Evolutionary conservation across 2,797 vertebrate genomes (phyloP).

Genomic region (Leptodactylus fallax): DNA sequence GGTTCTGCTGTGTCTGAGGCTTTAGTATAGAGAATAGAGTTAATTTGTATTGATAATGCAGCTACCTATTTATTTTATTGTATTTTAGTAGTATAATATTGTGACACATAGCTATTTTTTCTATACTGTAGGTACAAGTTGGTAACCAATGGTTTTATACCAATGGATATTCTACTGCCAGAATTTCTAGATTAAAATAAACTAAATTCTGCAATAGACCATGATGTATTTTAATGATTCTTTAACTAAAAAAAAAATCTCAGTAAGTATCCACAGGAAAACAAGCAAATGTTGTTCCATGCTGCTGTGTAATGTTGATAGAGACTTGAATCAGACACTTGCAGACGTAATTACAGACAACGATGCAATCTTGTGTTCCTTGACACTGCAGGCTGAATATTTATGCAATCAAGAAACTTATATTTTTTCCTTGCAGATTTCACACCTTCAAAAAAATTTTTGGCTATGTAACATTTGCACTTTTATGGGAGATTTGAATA

Average conservation of each 20-base stretch:
- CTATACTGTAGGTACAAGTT: too few species aligned
- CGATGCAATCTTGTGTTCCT: not conserved
- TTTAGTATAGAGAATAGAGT: too few species aligned
- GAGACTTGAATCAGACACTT: not conserved
- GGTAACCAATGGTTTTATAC: too few species aligned
- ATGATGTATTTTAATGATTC: conserved; percentile 5
- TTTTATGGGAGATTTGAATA: too few species aligned
- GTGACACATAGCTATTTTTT: too few species aligned
- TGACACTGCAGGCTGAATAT: conserved; percentile 6
- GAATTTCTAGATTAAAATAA: not conserved
- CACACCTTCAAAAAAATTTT: not conserved
- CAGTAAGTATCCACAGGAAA: not conserved
- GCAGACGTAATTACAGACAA: not conserved
- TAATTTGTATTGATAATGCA: too few species aligned
- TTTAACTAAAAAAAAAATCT: not conserved
- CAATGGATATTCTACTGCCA: too few species aligned
- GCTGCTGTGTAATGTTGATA: conserved; percentile 18
- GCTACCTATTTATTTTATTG: too few species aligned
- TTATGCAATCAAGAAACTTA: not conserved
- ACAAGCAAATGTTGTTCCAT: conserved; percentile 11
- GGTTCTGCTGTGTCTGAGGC: too few species aligned
- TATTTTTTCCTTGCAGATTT: not conserved
- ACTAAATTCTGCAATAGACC: not conserved
- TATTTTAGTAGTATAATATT: too few species aligned
- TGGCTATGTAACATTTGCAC: not conserved